Evolutionary conservation across 2,888 invertebrate species (phyloP).

Genomic region (Phrixothrix hirtus): DNA sequence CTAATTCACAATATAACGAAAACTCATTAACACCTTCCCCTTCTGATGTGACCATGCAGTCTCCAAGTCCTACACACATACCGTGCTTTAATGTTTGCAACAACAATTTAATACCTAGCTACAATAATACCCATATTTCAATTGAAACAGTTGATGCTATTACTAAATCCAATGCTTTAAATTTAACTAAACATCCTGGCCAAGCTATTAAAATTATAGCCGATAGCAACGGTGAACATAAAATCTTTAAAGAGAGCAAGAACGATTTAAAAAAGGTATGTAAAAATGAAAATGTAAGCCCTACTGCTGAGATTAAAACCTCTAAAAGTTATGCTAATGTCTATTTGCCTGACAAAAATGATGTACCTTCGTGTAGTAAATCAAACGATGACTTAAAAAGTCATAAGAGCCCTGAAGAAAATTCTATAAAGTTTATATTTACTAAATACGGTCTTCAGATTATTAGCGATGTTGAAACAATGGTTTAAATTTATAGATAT

Average conservation of each 20-base stretch:
- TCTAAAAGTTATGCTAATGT: slow-evolving; percentile 53
- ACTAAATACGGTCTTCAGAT: slow-evolving; percentile 79
- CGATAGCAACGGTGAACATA: slow-evolving; percentile 56
- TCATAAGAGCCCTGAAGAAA: slow-evolving; percentile 55
- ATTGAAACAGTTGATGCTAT: slow-evolving; percentile 46
- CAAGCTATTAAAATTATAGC: slow-evolving; percentile 76
- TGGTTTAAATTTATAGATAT: slow-evolving; percentile 57
- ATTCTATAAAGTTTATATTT: slow-evolving; percentile 70
- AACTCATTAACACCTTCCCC: slow-evolving; percentile 61
- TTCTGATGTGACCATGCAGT: slow-evolving; percentile 59
- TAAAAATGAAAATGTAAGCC: slow-evolving; percentile 53
- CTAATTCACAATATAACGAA: slow-evolving; percentile 32
- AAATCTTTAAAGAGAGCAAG: slow-evolving; percentile 40
- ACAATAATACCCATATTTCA: slow-evolving; percentile 39
- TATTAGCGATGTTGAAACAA: slow-evolving; percentile 78
- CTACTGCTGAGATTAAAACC: slow-evolving; percentile 46
- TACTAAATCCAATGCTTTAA: slow-evolving; percentile 43
- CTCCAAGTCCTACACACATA: slow-evolving; percentile 55
- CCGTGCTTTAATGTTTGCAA: slow-evolving; percentile 55
- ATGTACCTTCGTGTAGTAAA: slow-evolving; percentile 39
- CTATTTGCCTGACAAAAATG: slow-evolving; percentile 34
- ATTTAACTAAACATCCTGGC: slow-evolving; percentile 62
- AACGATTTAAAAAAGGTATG: slow-evolving; percentile 32
- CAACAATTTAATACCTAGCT: slow-evolving; percentile 44
- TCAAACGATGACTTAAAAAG: slow-evolving; percentile 58